Base-by-base conservation (phyloP, 2,888 invertebrate genomes). In the Drosophila mimetica region DNA sequence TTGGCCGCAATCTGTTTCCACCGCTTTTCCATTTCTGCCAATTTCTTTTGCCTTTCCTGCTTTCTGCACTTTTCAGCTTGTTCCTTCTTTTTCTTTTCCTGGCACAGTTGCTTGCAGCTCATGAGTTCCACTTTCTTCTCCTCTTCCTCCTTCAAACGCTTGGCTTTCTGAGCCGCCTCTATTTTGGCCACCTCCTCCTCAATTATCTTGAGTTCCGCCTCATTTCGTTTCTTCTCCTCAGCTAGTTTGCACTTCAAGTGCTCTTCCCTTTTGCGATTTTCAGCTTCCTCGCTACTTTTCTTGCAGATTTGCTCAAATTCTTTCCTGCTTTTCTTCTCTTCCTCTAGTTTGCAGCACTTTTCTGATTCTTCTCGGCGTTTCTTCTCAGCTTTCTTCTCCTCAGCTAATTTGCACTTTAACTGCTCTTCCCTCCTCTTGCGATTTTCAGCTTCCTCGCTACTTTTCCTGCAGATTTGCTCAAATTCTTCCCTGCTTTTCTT, bases 171-270 rank as follows among this genome's bases (percentile, higher is more conserved):
- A n/a, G 20, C 58, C 1, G 47, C 41, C 41, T 55, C 18, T 7
- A 55, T 6, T 20, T 66, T 48, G 6, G 14, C 41, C 9, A 30
- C 14, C 22, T 53, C 66, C 34, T 53, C 65, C 8, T 53, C 25
- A 3, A 36, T 14, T 4, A 32, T 9, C n/a, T 53, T 65, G 0
- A 34, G 22, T 11, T 64, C 20, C n/a, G 25, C 50, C 25, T 64
- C 9, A 2, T 50, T 4, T 2, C 39, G 46, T 58, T 65, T 65
- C 2, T 6, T 25, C 32, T 39, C 7, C 32, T 50, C 28, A 9
- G 55, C 4, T 14, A 8, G 9, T 2, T 67, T 63, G 14, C 50
- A 53, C 13, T 37, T 47, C 25, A 14, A 6, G 2, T 44, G 11
- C 30, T 16, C 16, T 2, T 14, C 25, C n/a, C 16, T 7, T 32